phyloP scores from a whole-genome alignment of 2,797 vertebrate genomes.

The Hydrophis major region DNA sequence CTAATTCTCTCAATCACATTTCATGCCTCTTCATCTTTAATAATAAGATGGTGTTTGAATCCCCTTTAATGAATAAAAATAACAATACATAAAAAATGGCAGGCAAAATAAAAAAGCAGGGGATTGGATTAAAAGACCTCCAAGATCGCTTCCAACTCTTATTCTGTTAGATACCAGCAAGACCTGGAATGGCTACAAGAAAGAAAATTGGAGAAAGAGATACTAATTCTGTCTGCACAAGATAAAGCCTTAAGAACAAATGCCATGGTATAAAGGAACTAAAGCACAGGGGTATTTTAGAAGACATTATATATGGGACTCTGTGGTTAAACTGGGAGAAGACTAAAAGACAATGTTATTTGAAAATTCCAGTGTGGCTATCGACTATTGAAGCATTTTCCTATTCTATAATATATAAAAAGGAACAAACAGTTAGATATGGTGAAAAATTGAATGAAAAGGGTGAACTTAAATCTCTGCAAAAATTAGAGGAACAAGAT shows the following conservation, averaged over 20 bases:
- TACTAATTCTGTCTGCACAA: not conserved
- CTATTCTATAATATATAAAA: too few species aligned
- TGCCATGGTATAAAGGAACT: too few species aligned
- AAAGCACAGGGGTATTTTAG: too few species aligned
- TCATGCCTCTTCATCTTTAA: not conserved
- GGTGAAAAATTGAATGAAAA: too few species aligned
- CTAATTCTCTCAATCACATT: not conserved
- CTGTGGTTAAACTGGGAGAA: too few species aligned
- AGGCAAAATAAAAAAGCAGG: not conserved
- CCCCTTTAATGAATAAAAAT: not conserved
- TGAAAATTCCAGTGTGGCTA: too few species aligned
- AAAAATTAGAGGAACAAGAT: too few species aligned
- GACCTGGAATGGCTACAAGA: not conserved
- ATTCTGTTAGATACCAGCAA: not conserved
- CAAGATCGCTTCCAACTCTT: not conserved
- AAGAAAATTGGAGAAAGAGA: not conserved
- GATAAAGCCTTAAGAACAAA: not conserved
- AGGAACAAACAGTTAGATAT: too few species aligned
- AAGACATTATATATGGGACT: too few species aligned
- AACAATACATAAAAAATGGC: not conserved
- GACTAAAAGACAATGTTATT: too few species aligned
- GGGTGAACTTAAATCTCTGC: too few species aligned
- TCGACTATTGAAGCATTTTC: too few species aligned
- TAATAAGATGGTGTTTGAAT: not conserved
- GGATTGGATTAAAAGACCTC: not conserved